Evolutionary conservation across 2,113 vertebrate genomes (phyloP), one percentile per base, ranked within the genome.

Genomic region (Spea bombifrons): DNA sequence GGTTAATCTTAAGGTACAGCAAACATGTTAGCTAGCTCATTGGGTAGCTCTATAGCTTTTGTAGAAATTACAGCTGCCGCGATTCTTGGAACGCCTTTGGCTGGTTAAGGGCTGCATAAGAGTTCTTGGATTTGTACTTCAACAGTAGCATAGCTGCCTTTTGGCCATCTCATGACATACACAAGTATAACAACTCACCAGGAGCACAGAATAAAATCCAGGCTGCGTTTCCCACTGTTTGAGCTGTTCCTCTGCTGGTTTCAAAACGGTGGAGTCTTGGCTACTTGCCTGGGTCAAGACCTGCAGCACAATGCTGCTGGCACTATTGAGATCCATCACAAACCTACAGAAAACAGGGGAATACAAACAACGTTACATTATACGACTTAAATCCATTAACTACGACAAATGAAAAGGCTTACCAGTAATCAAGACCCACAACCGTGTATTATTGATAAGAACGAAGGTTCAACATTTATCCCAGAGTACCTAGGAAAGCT

Each of bases 191-290:
- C 1, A 52, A 63, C 95, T 92, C 90, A 99, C 97, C 96, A 98
- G 88, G 45, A 99, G 91, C 53, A 97, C 95, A 2, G 96, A 96
- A 85, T 97, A 99, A 88, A 99, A 99, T 61, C 97, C 97, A 13
- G 97, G 94, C 86, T 98, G 97, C 1, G 94, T 98, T 87, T 99
- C 97, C 97, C 97, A 99, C 87, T 96, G 96, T 72, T 92, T 93
- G 76, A 99, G 90, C 55, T 97, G 97, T 73, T 99, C 96, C 85
- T 98, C 97, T 0, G 96, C 97, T 55, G 97, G 97, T 83, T 99
- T 99, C 85, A 99, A 83, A 59, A 97, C 90, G 64, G 94, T 84
- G 59, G 96, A 97, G 86, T 98, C 96, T 89, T 99, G 97, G 87
- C 96, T 99, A 75, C 96, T 96, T 76, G 97, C 97, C 88, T 98